Evolutionary conservation across 1,140 invertebrate species (phyloP), one percentile per base, ranked within the genome.

Genomic region (Samia ricini): DNA sequence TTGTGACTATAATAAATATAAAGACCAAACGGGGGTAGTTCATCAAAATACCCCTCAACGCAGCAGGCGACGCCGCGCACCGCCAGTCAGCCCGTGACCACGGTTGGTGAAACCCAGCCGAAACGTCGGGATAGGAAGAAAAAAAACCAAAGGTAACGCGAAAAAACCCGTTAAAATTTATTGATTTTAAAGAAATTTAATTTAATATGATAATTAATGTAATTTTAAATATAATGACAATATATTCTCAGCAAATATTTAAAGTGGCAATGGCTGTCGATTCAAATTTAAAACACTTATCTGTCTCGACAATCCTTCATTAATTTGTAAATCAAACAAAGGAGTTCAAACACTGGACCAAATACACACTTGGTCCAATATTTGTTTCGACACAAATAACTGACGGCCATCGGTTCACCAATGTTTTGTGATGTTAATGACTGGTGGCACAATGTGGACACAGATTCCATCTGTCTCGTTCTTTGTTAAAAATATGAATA

Each of bases 331-430:
- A 69, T 61, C 77, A 81, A 83, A 81, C 74, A 83, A 77, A 71
- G 66, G 56, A 74, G 68, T 68, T 69, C 75, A 77, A 78, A 81
- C 66, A 79, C 82, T 83, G 86, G 86, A 89, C 86, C 57, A 74
- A 59, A 68, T 67, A 52, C 68, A 76, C 87, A 89, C 87, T 85
- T 89, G 87, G 69, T 70, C 67, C 71, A 89, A 89, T 89, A 88
- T 89, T 89, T 83, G 79, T 79, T 87, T 83, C 87, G 77, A 85
- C 84, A 83, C 83, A 85, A 83, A 79, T 80, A 83, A 81, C 56
- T 81, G 82, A 78, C 84, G 85, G 74, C 84, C 87, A 88, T 81
- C 74, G 79, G 73, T 76, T 80, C 71, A 64, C 22, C 55, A 42
- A 42, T 15, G 75, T 79, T 82, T 89, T 87, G 83, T 89, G 66